phyloP scores from a whole-genome alignment of 2,797 vertebrate species.

The Tenualosa thibaudeaui region DNA sequence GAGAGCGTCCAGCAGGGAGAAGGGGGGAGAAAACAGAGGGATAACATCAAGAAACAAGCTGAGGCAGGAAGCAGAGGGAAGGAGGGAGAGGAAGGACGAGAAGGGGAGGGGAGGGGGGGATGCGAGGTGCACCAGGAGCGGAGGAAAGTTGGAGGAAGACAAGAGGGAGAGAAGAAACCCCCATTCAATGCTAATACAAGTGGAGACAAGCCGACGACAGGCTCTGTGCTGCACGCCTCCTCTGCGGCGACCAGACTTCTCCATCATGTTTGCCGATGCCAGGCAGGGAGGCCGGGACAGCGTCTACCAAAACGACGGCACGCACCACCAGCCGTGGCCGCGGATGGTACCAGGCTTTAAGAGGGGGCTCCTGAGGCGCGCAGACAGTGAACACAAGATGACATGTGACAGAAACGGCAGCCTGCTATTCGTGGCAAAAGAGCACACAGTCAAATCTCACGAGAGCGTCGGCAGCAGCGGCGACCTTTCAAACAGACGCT shows the following conservation, averaged over 20 bases:
- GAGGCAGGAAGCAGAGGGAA: conserved; percentile 47
- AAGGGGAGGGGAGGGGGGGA: conserved; percentile 45
- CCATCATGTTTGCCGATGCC: conserved; percentile 74
- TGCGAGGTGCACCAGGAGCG: conserved; percentile 43
- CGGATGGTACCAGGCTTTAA: background rate
- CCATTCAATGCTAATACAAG: conserved; percentile 60
- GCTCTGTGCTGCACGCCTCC: conserved; percentile 55
- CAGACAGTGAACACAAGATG: background rate
- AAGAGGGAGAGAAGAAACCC: conserved; percentile 6
- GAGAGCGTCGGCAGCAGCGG: conserved; percentile 55
- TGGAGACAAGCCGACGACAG: conserved; percentile 62
- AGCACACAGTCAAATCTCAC: conserved; percentile 22
- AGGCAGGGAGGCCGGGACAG: conserved; percentile 42
- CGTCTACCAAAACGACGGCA: background rate
- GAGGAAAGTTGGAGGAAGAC: conserved; percentile 68
- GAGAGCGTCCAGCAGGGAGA: conserved; percentile 67
- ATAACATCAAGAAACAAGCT: conserved; percentile 52
- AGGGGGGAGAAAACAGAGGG: conserved; percentile 66
- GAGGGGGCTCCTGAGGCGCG: background rate
- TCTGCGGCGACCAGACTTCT: conserved; percentile 58
- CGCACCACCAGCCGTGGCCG: background rate
- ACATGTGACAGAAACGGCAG: background rate
- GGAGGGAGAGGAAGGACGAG: conserved; percentile 44
- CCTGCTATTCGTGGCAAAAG: background rate
- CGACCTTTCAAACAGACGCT: conserved; percentile 30